These are phyloP conservation scores for Hippocampus abdominalis DNA, from an alignment of 2,113 vertebrate genomes.

Conservation along the genomic window DNA sequence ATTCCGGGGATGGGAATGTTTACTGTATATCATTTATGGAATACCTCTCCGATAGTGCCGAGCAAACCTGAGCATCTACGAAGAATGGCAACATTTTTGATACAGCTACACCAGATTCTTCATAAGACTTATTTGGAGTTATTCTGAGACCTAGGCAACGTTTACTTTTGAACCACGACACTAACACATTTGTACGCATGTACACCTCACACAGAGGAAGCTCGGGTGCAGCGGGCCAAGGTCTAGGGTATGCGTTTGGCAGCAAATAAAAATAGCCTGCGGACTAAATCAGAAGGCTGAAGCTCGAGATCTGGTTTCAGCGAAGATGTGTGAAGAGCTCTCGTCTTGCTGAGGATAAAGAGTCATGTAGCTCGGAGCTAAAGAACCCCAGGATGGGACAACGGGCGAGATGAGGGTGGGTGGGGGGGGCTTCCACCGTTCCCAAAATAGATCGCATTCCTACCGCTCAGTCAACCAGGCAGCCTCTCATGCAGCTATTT, in stretches of 20 bases:
- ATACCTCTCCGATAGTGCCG: not conserved
- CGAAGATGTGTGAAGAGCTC: constrained; percentile 59
- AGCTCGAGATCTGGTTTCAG: constrained; percentile 70
- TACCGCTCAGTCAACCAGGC: constrained; percentile 4
- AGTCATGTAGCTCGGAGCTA: constrained; percentile 27
- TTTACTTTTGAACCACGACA: not conserved
- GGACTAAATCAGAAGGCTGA: constrained; percentile 54
- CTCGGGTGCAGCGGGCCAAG: constrained; percentile 30
- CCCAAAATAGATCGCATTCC: constrained; percentile 31
- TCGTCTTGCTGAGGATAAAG: constrained; percentile 44
- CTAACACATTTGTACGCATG: constrained; percentile 13
- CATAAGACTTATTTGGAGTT: not conserved
- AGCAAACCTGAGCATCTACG: not conserved
- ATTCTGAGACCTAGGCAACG: not conserved
- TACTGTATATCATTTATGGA: not conserved
- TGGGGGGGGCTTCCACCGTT: constrained; percentile 43
- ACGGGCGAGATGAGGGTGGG: not conserved
- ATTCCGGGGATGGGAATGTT: too few relatives aligned
- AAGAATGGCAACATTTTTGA: not conserved
- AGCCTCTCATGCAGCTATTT: constrained; percentile 17
- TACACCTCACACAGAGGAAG: constrained; percentile 23
- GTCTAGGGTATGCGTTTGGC: constrained; percentile 50
- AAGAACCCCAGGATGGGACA: constrained; percentile 36
- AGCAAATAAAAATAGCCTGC: constrained; percentile 71
- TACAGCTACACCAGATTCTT: not conserved